A percentile compares a stretch with the other conserved stretches of the same genome.
Conservation (phyloP, 2,797 vertebrate species). For the Trachops cirrhosus region DNA sequence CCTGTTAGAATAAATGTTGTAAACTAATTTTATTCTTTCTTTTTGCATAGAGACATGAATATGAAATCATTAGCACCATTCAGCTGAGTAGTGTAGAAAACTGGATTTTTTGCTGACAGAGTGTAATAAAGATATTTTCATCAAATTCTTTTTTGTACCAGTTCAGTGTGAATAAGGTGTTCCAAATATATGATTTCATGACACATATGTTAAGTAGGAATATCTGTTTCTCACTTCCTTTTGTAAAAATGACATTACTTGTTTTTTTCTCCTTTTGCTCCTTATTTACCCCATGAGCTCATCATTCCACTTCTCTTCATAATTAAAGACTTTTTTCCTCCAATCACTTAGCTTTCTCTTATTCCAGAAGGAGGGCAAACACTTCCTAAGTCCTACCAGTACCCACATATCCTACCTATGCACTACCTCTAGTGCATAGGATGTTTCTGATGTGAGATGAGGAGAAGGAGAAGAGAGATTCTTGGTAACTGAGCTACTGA, state of each 20-base stretch:
- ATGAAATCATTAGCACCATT: neutral
- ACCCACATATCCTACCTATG: neutral
- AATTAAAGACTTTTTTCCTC: neutral
- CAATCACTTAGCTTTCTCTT: neutral
- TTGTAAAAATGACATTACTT: neutral
- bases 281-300: neutral
- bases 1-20: neutral
- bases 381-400: neutral
- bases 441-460: neutral
- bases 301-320: neutral
- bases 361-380: neutral
- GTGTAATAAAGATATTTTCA: neutral
- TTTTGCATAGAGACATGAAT: neutral
- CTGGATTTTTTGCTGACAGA: neutral
- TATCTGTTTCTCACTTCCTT: neutral
- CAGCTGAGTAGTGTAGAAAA: neutral
- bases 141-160: neutral
- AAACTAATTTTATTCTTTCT: constrained; percentile 16
- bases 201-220: neutral
- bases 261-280: neutral
- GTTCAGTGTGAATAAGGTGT: neutral
- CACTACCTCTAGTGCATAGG: neutral
- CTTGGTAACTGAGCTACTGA: neutral
- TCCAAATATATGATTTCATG: neutral
- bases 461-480: neutral